Evolutionary conservation across 2,113 vertebrate species (phyloP), one percentile per base, ranked within the genome.

Genomic region (Forbesichthys papilliferus): DNA sequence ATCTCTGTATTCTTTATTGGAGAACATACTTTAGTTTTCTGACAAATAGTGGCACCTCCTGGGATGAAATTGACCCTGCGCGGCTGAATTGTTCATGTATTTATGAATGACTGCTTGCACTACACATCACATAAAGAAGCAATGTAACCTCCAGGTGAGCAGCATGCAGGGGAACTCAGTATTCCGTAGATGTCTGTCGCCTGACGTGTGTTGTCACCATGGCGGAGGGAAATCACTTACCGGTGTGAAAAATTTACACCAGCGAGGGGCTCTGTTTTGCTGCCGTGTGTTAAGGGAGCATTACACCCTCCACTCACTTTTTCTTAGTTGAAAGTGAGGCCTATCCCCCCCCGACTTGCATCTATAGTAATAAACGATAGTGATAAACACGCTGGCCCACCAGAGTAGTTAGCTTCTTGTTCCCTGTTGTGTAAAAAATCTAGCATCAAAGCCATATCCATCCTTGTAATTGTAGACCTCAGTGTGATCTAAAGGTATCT

Each of bases 211-310:
- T 52, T 73, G 68, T 77, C 77, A 71, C 73, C 47, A 27, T 11
- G 80, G 55, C 66, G 49, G 64, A 66, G 55, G 74, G 63, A 78
- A 80, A 82, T 86, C 80, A 85, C 84, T 87, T 87, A 83, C 80
- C 69, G 3, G 11, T 54, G 16, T 81, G 79, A 86, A 72, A 81
- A 84, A 86, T 85, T 72, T 77, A 71, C 66, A 81, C 64, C 6
- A 57, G 78, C 84, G 84, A 82, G 73, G 36, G 13, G 63, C 59
- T 68, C 75, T 73, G 81, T 65, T 90, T 80, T 74, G 79, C 76
- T 73, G 73, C 74, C 27, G 64, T 9, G 34, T 83, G 82, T 79
- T 86, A 86, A 88, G 84, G 82, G 78, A 84, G 61, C 68, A 53
- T 48, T 77, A 63, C 1, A 77, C 77, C 69, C 80, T 66, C 62